Percentiles rank a stretch among this genome's conserved stretches.
phyloP scores from a whole-genome alignment of 2,113 vertebrate species.

The Entomyzon cyanotis region DNA sequence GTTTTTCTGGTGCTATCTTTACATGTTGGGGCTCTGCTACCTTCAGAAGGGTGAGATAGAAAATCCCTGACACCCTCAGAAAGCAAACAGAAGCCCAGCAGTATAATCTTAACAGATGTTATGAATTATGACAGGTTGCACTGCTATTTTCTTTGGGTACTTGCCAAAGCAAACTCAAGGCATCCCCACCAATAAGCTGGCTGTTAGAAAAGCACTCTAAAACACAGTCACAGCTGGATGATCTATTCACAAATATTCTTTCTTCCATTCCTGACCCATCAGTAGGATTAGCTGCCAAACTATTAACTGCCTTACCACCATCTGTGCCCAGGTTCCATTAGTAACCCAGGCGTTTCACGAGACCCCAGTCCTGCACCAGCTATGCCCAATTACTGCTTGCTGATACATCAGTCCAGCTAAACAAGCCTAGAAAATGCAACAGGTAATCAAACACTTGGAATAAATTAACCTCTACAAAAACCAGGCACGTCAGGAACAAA shows the following conservation, averaged over 20 bases:
- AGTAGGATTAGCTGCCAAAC: neutral
- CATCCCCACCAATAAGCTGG: neutral
- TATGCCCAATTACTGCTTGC: neutral
- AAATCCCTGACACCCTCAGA: neutral
- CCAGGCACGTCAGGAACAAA: neutral
- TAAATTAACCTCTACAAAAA: neutral
- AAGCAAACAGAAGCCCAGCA: neutral
- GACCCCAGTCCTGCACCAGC: neutral
- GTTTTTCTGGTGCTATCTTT: neutral
- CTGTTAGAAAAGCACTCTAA: neutral
- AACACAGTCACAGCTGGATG: constrained; percentile 1
- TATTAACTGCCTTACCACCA: neutral
- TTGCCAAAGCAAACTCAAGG: neutral
- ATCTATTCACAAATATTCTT: neutral
- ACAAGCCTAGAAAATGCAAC: neutral
- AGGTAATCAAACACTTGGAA: neutral
- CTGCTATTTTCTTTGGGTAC: neutral
- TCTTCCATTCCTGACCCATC: neutral
- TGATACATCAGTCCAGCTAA: neutral
- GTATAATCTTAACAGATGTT: neutral
- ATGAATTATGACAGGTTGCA: neutral
- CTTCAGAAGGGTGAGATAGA: neutral
- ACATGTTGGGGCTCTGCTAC: neutral
- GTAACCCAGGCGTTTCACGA: neutral
- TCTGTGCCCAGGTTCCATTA: neutral